Evolutionary conservation across 2,797 vertebrate species (phyloP).

Genomic region (Prionace glauca): DNA sequence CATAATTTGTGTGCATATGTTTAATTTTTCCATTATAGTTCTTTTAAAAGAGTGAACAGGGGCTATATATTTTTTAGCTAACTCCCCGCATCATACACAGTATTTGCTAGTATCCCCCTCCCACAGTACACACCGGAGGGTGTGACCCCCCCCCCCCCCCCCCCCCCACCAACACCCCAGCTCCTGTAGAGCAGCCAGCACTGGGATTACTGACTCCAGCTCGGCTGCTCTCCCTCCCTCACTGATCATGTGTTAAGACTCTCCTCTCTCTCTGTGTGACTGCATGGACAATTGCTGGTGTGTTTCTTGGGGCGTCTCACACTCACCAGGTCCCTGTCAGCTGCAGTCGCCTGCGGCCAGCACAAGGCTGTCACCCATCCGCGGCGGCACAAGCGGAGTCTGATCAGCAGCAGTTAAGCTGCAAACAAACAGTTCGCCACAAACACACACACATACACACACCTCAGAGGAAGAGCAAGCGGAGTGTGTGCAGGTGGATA

Average conservation of each 20-base stretch:
- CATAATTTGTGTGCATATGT: neutral
- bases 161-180: no score
- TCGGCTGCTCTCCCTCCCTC: neutral
- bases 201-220: neutral
- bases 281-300: conserved; percentile 19
- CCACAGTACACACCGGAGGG: neutral
- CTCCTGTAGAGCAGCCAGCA: neutral
- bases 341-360: neutral
- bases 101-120: neutral
- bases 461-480: neutral
- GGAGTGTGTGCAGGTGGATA: neutral
- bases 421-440: neutral
- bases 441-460: no score
- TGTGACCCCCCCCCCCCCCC: neutral
- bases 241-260: conserved; percentile 1
- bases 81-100: neutral
- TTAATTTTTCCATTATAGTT: neutral
- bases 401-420: neutral
- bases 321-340: conserved; percentile 23
- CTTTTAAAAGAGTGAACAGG: neutral
- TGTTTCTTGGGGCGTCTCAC: neutral
- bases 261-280: neutral
- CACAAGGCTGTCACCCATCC: neutral
- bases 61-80: neutral
- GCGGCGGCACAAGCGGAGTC: neutral